Percentiles rank a stretch among this genome's conserved stretches.
Evolutionary conservation across 2,888 invertebrate genomes (phyloP).

Genomic region (Zaprionus lineosus): DNA sequence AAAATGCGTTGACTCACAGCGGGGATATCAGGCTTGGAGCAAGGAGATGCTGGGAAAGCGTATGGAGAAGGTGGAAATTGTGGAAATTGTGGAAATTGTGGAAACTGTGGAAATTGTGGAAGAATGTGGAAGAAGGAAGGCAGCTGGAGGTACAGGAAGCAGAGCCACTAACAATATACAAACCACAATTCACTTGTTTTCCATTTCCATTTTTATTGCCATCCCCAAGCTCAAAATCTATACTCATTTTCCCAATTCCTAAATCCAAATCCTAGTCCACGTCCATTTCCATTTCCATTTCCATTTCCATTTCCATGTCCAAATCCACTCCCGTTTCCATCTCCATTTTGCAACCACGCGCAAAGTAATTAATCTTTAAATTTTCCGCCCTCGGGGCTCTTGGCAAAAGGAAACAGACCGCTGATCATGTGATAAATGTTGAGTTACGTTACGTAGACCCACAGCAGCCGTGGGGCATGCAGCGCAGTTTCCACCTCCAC

Average conservation of each 20-base stretch:
- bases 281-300: slow-evolving; percentile 2
- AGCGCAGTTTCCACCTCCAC: not conserved
- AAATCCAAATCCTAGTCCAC: no score
- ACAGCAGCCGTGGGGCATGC: no score
- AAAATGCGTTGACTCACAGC: slow-evolving; percentile 69
- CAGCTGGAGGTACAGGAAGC: slow-evolving; percentile 29
- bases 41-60: no score
- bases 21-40: not conserved
- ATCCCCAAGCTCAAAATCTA: slow-evolving; percentile 16
- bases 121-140: slow-evolving; percentile 2
- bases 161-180: slow-evolving; percentile 10
- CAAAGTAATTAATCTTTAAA: slow-evolving; percentile 61
- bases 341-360: slow-evolving; percentile 50
- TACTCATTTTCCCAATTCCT: slow-evolving; percentile 1
- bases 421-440: slow-evolving; percentile 55
- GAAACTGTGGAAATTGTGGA: no score
- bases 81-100: no score
- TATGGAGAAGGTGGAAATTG: no score
- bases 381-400: no score
- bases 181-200: slow-evolving; percentile 22
- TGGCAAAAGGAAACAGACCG: slow-evolving; percentile 5
- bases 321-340: slow-evolving; percentile 13
- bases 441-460: no score
- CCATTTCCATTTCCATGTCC: slow-evolving; percentile 5
- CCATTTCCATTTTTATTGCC: slow-evolving; percentile 9